Evolutionary conservation across 2,113 vertebrate genomes (phyloP).

Genomic region (Ceyx melanurus): DNA sequence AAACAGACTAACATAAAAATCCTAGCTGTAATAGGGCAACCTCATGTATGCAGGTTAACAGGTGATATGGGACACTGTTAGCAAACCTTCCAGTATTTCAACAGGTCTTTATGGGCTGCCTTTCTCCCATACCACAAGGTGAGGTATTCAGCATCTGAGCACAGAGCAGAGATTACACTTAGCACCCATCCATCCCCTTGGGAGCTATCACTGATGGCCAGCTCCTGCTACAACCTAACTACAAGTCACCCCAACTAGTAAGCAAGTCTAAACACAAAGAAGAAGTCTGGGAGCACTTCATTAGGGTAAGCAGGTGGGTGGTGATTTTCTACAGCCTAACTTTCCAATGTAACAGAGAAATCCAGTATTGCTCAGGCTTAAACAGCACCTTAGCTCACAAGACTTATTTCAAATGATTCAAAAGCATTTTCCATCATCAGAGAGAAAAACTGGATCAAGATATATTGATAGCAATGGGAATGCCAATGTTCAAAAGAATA

Average conservation of each 20-base stretch:
- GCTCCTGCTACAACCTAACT: neutral
- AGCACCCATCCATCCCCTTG: neutral
- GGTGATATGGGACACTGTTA: neutral
- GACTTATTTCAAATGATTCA: neutral
- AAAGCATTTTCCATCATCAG: neutral
- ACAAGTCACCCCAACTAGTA: neutral
- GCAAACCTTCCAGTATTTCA: neutral
- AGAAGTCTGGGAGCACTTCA: neutral
- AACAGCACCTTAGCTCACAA: accelerated
- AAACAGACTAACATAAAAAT: neutral
- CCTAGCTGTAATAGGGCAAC: neutral
- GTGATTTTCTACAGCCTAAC: neutral
- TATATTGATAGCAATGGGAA: neutral
- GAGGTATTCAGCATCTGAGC: neutral
- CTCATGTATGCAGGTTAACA: neutral
- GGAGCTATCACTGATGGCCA: neutral
- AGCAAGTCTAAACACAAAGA: neutral
- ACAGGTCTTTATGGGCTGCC: neutral
- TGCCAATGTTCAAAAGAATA: neutral
- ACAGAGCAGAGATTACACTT: neutral
- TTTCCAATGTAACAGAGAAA: neutral
- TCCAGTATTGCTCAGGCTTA: neutral
- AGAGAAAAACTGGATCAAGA: neutral
- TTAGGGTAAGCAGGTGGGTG: neutral
- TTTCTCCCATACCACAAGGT: neutral